Evolutionary conservation across 2,797 vertebrate genomes (phyloP), one percentile per base, ranked within the genome.

Genomic region (Miichthys miiuy): DNA sequence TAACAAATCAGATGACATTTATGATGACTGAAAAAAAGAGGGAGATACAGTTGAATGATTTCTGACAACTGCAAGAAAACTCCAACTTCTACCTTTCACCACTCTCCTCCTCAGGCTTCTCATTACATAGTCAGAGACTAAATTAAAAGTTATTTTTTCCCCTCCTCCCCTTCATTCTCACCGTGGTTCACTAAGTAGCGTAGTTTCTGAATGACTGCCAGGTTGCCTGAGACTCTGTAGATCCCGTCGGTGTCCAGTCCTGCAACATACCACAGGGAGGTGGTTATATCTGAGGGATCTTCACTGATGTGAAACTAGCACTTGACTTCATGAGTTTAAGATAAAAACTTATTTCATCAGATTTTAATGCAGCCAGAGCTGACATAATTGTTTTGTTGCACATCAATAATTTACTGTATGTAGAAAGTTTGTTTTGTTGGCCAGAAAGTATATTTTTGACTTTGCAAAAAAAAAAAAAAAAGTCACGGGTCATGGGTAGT

Each of bases 181-280:
- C 97, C 97, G 50, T 96, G 96, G 90, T 99, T 95, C 73, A 98
- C 97, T n/a, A 96, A 83, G 80, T 96, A 98, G 57, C 97, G 96
- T 30, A 99, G 95, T 86, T 98, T 98, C 94, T 99, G 97, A 87
- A 99, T 97, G 74, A 96, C 92, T 0, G 97, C 96, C 87, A 98
- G 90, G 90, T 98, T 99, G 70, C 97, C 97, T 0, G 95, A 98
- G 7, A 99, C 97, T 72, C 97, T 94, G 94, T 99, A 99, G 91
- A 98, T 96, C 23, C 97, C 97, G 10, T 99, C 97, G 3, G 95
- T 94, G 1, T 97, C 96, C 85, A 99, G 91, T 17, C 97, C 97
- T 99, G 91, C 61, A 81, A 90, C 58, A 79, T 5, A 72, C 47
- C 54, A 70, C 58, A 79, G 9, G 81, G 3, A 78, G 47, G 11